Percentiles rank a stretch among this genome's conserved stretches.
These are phyloP conservation scores for Falco punctatus DNA, from an alignment of 2,113 vertebrate species.

Conservation along the genomic window DNA sequence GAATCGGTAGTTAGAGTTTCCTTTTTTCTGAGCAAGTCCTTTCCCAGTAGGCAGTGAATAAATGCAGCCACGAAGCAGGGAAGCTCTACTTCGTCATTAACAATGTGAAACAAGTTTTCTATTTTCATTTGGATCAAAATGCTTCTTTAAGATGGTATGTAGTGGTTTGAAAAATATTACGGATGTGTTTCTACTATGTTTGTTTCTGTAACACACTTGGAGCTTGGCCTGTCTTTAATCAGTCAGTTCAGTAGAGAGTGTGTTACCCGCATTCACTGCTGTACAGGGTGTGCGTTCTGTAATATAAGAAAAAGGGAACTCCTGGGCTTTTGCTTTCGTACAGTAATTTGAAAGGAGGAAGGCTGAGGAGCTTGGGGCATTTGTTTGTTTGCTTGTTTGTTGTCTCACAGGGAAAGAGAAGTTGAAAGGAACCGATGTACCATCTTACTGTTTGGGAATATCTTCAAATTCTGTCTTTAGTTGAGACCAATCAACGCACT, in stretches of 20 bases:
- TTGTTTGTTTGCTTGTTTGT: background rate
- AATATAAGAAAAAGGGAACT: background rate
- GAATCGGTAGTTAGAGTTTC: background rate
- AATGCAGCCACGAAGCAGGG: background rate
- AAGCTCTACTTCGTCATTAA: background rate
- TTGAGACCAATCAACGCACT: background rate
- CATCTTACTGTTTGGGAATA: background rate
- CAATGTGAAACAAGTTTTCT: background rate
- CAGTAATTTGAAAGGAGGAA: background rate
- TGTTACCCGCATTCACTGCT: background rate
- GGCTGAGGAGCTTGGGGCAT: background rate
- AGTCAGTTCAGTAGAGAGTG: background rate
- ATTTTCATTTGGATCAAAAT: background rate
- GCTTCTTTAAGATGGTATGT: background rate
- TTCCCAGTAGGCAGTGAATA: background rate
- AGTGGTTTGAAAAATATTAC: background rate
- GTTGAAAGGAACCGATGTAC: background rate
- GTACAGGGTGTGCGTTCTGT: background rate
- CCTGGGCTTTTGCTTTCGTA: background rate
- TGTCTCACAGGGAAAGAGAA: background rate
- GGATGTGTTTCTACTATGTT: background rate
- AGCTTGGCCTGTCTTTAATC: background rate
- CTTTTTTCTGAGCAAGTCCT: background rate
- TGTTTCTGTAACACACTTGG: background rate
- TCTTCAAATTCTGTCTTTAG: background rate